Conservation (phyloP, 2,797 vertebrate species). For the Eutrigla gurnardus region DNA sequence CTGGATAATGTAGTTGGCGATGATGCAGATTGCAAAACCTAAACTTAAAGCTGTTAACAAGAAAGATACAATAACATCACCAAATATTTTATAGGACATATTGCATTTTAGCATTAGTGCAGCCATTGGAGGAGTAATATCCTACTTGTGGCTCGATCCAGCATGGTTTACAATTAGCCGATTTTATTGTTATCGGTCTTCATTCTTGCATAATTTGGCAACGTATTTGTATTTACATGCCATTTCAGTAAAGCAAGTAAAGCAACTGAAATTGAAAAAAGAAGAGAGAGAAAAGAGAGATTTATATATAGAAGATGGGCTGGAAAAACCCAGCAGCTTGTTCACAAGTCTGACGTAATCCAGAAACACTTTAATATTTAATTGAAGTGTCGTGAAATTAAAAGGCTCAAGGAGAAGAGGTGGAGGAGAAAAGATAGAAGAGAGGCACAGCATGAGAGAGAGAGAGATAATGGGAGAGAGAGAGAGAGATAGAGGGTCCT, state of each 20-base stretch:
- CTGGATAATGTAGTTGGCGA: background rate
- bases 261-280: slow-evolving; percentile 8
- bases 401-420: slow-evolving; percentile 71
- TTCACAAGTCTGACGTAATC: slow-evolving; percentile 80
- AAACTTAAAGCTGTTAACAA: background rate
- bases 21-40: background rate
- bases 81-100: background rate
- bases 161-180: slow-evolving; percentile 1
- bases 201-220: slow-evolving; percentile 12
- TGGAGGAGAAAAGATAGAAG: slow-evolving; percentile 22
- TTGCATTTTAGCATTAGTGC: no score
- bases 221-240: background rate
- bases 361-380: slow-evolving; percentile 81
- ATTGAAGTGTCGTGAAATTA: slow-evolving; percentile 79
- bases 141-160: background rate
- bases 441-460: background rate
- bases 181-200: background rate
- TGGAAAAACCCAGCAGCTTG: slow-evolving; percentile 69
- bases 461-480: background rate
- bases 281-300: background rate
- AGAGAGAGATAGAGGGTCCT: background rate
- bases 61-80: background rate
- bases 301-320: slow-evolving; percentile 42
- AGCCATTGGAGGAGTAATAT: background rate
- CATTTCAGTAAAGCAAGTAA: slow-evolving; percentile 7